phyloP scores from a whole-genome alignment of 2,797 vertebrate genomes.

The Sebastiscus albofasciatus region DNA sequence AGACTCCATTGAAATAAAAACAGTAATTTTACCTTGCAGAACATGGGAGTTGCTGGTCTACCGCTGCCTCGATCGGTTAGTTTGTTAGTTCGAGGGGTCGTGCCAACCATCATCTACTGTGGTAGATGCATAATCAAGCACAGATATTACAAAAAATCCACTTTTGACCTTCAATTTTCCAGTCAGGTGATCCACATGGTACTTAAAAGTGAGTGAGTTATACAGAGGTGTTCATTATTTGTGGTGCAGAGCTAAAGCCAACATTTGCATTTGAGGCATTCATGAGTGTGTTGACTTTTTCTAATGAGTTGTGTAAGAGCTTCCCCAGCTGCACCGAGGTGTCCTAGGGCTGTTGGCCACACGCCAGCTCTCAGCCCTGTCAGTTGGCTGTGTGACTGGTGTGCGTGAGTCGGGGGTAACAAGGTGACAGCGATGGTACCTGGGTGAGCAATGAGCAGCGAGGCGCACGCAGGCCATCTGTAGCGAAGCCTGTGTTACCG shows the following conservation, averaged over 20 bases:
- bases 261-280: slow-evolving; percentile 21
- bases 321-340: slow-evolving; percentile 41
- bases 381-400: slow-evolving; percentile 55
- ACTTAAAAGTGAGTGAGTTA: neutral
- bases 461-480: slow-evolving; percentile 79
- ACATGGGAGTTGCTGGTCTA: no score
- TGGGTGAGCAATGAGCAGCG: slow-evolving; percentile 75
- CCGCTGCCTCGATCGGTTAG: no score
- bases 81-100: no score
- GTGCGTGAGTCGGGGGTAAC: slow-evolving; percentile 62
- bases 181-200: neutral
- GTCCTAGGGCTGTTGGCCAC: slow-evolving; percentile 49
- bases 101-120: fast-evolving
- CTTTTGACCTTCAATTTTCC: neutral
- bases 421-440: slow-evolving; percentile 74
- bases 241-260: neutral
- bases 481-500: slow-evolving; percentile 45
- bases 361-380: slow-evolving; percentile 50
- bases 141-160: neutral
- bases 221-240: neutral
- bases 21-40: no score
- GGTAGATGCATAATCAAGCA: neutral
- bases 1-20: no score
- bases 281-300: slow-evolving; percentile 19
- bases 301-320: slow-evolving; percentile 34